phyloP scores from a whole-genome alignment of 2,113 vertebrate species.

The Hydrochoerus hydrochaeris region DNA sequence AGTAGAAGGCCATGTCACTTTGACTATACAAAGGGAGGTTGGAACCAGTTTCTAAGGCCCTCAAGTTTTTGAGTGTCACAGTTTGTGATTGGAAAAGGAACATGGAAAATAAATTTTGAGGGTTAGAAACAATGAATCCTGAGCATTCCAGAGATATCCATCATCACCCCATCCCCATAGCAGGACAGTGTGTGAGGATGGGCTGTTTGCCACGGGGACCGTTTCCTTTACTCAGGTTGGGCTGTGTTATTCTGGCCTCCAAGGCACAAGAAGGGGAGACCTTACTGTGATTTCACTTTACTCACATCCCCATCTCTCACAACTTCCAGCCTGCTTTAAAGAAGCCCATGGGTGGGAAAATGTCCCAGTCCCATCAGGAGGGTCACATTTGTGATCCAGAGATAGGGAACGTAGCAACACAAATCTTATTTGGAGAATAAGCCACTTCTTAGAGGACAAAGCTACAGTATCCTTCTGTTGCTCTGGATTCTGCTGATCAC shows the following conservation, averaged over 20 bases:
- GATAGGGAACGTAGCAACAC: not conserved
- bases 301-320: fast-evolving
- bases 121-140: not conserved
- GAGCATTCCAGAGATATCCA: not conserved
- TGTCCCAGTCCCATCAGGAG: not conserved
- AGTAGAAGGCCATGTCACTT: not conserved
- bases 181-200: not conserved
- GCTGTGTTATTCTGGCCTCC: not conserved
- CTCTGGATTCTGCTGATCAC: not conserved
- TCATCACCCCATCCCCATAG: not conserved
- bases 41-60: not conserved
- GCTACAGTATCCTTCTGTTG: not conserved
- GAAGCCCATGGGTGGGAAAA: not conserved
- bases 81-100: not conserved
- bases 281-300: not conserved
- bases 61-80: not conserved
- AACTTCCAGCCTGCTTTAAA: not conserved
- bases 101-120: not conserved
- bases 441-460: not conserved
- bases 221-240: not conserved
- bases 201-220: no score
- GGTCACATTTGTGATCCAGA: not conserved
- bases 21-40: not conserved
- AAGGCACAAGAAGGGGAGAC: not conserved
- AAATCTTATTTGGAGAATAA: not conserved